Percentiles rank a stretch among this genome's conserved stretches.
Conservation (phyloP, 2,797 vertebrate species). For the Bryconaethiops microstoma region DNA sequence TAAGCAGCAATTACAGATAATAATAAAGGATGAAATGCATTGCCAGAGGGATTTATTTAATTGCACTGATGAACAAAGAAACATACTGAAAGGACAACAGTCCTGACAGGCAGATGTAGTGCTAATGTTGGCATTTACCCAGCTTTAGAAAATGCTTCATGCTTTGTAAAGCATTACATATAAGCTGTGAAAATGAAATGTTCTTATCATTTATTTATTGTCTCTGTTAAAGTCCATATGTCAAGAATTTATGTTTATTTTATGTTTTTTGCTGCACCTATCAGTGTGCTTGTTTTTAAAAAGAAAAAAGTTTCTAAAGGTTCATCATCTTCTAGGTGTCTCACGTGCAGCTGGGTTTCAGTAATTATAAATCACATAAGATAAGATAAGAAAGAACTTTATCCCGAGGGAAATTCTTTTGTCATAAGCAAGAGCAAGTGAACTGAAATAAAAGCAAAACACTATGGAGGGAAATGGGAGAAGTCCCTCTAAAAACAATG, state of each 20-base stretch:
- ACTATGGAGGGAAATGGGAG: no score
- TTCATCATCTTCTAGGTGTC: constrained; percentile 5
- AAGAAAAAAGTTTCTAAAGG: neutral
- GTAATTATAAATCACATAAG: neutral
- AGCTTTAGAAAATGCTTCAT: constrained; percentile 2
- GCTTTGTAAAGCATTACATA: constrained; percentile 13
- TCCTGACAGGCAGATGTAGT: neutral
- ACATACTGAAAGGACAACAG: neutral
- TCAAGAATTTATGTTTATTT: neutral
- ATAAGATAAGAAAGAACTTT: no score
- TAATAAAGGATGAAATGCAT: constrained; percentile 15
- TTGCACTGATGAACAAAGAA: constrained; percentile 15
- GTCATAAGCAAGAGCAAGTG: no score
- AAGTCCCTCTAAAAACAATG: no score
- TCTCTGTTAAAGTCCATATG: neutral
- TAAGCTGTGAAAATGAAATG: constrained; percentile 55
- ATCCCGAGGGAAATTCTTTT: no score
- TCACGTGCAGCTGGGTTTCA: neutral
- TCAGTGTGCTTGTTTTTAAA: neutral
- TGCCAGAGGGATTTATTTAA: constrained; percentile 19
- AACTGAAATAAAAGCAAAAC: no score
- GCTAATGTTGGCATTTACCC: neutral
- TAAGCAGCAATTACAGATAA: constrained; percentile 2
- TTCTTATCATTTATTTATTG: constrained; percentile 65
- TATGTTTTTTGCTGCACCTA: neutral